Evolutionary conservation across 1,140 invertebrate genomes (phyloP).

Genomic region (Platyscapa corneri): DNA sequence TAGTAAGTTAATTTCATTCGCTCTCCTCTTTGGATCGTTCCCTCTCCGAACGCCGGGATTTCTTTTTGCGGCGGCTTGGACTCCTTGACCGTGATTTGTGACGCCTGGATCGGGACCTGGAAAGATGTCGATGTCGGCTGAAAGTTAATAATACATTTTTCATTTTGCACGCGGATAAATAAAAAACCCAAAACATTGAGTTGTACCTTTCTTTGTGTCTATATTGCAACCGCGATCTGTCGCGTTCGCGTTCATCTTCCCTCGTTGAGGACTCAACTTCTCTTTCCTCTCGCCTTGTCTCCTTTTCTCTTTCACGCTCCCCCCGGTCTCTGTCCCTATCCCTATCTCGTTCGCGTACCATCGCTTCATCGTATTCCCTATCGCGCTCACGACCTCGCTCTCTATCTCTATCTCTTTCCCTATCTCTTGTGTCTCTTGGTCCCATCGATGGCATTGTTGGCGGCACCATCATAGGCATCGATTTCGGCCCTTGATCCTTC

Average conservation of each 20-base stretch:
- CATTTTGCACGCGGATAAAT: neutral
- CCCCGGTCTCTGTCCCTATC: slow-evolving; percentile 68
- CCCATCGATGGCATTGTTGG: slow-evolving; percentile 67
- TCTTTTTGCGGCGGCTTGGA: slow-evolving; percentile 79
- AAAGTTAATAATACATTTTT: neutral
- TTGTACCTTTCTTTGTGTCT: slow-evolving; percentile 71
- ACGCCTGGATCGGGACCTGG: slow-evolving; percentile 75
- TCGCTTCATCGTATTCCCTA: slow-evolving; percentile 62
- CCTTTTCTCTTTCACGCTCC: slow-evolving; percentile 71
- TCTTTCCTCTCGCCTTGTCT: slow-evolving; percentile 70
- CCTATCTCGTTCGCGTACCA: slow-evolving; percentile 64
- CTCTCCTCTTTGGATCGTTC: slow-evolving; percentile 77
- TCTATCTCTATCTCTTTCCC: slow-evolving; percentile 65
- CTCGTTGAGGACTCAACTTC: slow-evolving; percentile 68
- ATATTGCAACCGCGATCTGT: slow-evolving; percentile 70
- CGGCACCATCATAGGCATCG: slow-evolving; percentile 70
- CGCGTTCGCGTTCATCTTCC: slow-evolving; percentile 70
- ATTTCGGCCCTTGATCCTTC: slow-evolving; percentile 70
- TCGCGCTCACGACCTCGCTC: slow-evolving; percentile 69
- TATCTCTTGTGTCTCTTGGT: slow-evolving; percentile 68
- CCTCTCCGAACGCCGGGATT: slow-evolving; percentile 77
- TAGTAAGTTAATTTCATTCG: slow-evolving; percentile 64
- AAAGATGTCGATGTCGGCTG: slow-evolving; percentile 75
- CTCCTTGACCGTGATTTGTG: slow-evolving; percentile 78
- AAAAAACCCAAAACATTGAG: neutral